Evolutionary conservation across 2,888 invertebrate genomes (phyloP), one percentile per base, ranked within the genome.

Genomic region (Euclidia mi): DNA sequence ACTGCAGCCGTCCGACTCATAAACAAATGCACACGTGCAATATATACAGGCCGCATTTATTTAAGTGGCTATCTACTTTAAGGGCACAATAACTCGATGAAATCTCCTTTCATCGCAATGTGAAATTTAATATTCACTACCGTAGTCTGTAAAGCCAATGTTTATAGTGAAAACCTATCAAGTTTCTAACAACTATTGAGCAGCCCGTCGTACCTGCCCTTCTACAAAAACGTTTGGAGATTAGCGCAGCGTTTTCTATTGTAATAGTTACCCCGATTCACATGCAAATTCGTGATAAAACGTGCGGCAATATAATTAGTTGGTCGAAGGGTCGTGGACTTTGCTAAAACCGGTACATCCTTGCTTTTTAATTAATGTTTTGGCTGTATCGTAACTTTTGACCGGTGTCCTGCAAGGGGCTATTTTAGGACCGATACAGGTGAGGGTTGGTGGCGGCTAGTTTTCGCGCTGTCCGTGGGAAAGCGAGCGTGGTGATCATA

Each of bases 261-360:
- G 89, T 92, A 45, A 44, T 56, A 82, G 77, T 76, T 76, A 78
- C 86, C 85, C 81, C 85, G 78, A 91, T 93, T 93, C 92, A 82
- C 87, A 93, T 94, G 92, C 92, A 92, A 93, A 94, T 91, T 75
- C 61, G 66, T 79, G 84, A 89, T 94, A 89, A 91, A 91, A 92
- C 92, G 94, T 93, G 94, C 90, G 89, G 91, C 92, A 91, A 91
- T 89, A 94, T 94, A 94, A 94, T 94, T 94, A 94, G 93, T 90
- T 91, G 88, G 88, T 46, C 62, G 61, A 62, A 74, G 85, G 90
- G 90, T 87, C 86, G 75, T 67, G 76, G 79, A 84, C 85, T 84
- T 89, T 87, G 89, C 88, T 87, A 74, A 70, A 88, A 91, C 92
- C 89, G 90, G 92, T 91, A 88, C 88, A 87, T 89, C 82, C 87